Percentiles rank a stretch among this genome's conserved stretches.
phyloP scores from a whole-genome alignment of 2,113 vertebrate species.

The Brachionichthys hirsutus region DNA sequence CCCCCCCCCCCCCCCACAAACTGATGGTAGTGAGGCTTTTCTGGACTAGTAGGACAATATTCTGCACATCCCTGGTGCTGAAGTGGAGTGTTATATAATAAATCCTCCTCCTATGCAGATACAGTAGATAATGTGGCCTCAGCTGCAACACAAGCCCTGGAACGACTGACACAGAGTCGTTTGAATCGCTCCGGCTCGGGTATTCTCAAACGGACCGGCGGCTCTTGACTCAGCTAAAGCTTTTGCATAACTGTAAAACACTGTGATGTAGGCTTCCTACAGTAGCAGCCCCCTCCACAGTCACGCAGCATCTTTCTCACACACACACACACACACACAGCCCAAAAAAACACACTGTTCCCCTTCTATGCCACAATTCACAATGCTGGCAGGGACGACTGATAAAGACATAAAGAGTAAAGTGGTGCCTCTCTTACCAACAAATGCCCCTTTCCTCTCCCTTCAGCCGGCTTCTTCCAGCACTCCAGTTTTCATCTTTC shows the following conservation, averaged over 20 bases:
- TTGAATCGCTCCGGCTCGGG: slow-evolving; percentile 31
- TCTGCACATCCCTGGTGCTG: slow-evolving; percentile 50
- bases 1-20: neutral
- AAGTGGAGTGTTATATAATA: slow-evolving; percentile 67
- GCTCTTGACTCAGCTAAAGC: slow-evolving; percentile 56
- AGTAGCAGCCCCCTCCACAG: slow-evolving; percentile 27
- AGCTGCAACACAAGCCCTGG: slow-evolving; percentile 49
- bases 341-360: slow-evolving; percentile 3
- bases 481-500: slow-evolving; percentile 52
- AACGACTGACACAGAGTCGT: slow-evolving; percentile 22
- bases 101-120: slow-evolving; percentile 73
- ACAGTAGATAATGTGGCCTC: slow-evolving; percentile 58
- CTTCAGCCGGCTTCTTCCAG: slow-evolving; percentile 56
- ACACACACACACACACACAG: slow-evolving; percentile 11
- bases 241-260: slow-evolving; percentile 30
- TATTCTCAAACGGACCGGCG: neutral
- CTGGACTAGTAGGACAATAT: slow-evolving; percentile 46
- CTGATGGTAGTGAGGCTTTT: slow-evolving; percentile 10
- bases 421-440: slow-evolving; percentile 61
- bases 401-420: slow-evolving; percentile 39
- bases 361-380: slow-evolving; percentile 37
- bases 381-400: slow-evolving; percentile 32
- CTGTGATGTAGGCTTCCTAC: slow-evolving; percentile 31
- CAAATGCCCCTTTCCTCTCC: slow-evolving; percentile 49
- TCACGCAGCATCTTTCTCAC: slow-evolving; percentile 53